Evolutionary conservation across 30 jellyfish, hydroid and myxozoan genomes (phyloP).

Genomic region (Aurelia sp.): DNA sequence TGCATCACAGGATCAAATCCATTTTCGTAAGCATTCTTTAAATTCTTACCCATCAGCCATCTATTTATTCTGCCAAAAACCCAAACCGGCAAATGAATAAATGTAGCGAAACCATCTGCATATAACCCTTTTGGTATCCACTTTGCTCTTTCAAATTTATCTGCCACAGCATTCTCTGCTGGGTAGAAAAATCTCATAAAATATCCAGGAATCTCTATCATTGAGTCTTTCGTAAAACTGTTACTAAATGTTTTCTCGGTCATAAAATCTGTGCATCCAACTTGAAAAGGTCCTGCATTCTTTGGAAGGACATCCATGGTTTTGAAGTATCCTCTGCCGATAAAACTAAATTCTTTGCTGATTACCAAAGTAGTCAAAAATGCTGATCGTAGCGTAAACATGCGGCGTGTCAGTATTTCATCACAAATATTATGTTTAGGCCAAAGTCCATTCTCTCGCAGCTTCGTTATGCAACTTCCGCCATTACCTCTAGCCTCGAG

Average conservation of each 20-base stretch:
- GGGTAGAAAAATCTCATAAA: slow-evolving; percentile 83
- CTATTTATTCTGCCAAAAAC: slow-evolving; percentile 47
- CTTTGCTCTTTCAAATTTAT: slow-evolving; percentile 33
- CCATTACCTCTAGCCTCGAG: not conserved
- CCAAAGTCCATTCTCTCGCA: too few relatives aligned
- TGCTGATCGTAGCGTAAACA: too few relatives aligned
- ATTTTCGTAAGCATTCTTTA: not conserved
- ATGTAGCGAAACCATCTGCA: slow-evolving; percentile 47
- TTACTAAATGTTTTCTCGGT: slow-evolving; percentile 9
- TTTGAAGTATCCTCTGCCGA: not conserved
- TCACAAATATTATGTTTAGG: too few relatives aligned
- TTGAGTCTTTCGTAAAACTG: not conserved
- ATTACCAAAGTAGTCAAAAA: too few relatives aligned
- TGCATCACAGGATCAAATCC: too few relatives aligned
- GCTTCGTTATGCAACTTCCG: too few relatives aligned
- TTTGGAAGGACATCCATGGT: slow-evolving; percentile 63
- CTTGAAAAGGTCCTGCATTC: slow-evolving; percentile 68
- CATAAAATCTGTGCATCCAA: slow-evolving; percentile 86
- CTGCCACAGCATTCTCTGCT: slow-evolving; percentile 15
- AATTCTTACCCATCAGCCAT: slow-evolving; percentile 52
- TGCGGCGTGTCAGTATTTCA: too few relatives aligned
- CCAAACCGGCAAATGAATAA: slow-evolving; percentile 41
- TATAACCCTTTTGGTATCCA: slow-evolving; percentile 73
- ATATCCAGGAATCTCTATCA: slow-evolving; percentile 48
- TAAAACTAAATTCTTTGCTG: not conserved